phyloP scores from a whole-genome alignment of 2,797 vertebrate genomes.

The Liparis tanakae region DNA sequence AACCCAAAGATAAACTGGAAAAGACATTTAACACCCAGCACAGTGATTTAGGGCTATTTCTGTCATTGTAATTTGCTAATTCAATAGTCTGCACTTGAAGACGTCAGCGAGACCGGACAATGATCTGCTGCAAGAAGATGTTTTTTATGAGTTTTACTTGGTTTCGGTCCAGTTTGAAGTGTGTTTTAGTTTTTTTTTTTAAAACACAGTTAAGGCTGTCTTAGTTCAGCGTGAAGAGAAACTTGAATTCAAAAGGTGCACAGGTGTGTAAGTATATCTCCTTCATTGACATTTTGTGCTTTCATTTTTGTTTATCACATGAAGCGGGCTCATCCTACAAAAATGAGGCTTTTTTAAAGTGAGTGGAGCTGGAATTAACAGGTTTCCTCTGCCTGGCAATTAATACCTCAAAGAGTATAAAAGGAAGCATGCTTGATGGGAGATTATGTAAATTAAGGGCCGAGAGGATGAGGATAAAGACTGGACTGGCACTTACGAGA shows the following conservation, averaged over 20 bases:
- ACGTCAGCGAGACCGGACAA: background rate
- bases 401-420: background rate
- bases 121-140: background rate
- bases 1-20: background rate
- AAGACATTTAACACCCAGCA: background rate
- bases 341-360: slow-evolving; percentile 1
- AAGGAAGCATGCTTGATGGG: background rate
- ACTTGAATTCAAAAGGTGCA: background rate
- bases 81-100: background rate
- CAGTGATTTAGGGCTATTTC: background rate
- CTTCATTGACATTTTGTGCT: background rate
- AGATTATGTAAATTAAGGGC: background rate
- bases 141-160: background rate
- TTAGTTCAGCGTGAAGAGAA: background rate
- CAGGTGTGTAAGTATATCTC: background rate
- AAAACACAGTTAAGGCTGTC: background rate
- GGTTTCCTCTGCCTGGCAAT: background rate
- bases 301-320: background rate
- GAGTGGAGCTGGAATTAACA: background rate
- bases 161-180: no score
- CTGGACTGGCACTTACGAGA: background rate
- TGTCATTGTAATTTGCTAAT: background rate
- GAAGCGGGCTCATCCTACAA: background rate
- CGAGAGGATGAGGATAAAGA: background rate
- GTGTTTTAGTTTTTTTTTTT: background rate